Conservation (phyloP, 2,888 invertebrate genomes). For the Agrotis ipsilon region DNA sequence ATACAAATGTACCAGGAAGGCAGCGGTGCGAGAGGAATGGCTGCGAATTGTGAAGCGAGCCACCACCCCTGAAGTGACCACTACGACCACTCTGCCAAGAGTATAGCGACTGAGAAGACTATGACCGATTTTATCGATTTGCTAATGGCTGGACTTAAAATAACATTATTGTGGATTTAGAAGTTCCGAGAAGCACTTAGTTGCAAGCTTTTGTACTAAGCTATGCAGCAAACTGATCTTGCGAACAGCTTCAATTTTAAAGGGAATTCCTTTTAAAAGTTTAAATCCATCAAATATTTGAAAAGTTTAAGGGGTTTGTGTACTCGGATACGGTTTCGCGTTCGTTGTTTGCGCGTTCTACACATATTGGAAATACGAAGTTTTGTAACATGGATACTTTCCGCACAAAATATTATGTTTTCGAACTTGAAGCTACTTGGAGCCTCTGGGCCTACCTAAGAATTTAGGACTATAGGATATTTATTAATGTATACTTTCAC, state of each 20-base stretch:
- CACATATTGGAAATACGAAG: conserved; percentile 11
- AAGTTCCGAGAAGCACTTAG: conserved; percentile 28
- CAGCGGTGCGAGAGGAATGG: too few relatives aligned
- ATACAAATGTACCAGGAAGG: too few relatives aligned
- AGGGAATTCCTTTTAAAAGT: conserved; percentile 18
- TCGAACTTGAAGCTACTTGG: background rate
- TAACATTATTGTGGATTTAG: conserved; percentile 5
- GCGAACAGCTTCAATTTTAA: conserved; percentile 13
- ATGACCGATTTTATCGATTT: too few relatives aligned
- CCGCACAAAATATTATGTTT: conserved; percentile 1
- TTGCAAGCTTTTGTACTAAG: background rate
- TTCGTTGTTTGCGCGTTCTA: conserved; percentile 18
- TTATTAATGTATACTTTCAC: too few relatives aligned
- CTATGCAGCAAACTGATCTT: background rate
- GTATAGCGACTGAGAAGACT: too few relatives aligned
- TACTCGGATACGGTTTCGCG: conserved; percentile 11
- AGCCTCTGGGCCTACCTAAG: background rate
- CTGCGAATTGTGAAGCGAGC: too few relatives aligned
- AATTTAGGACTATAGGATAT: background rate
- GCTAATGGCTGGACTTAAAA: conserved; percentile 18
- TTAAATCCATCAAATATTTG: conserved; percentile 30
- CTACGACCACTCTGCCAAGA: too few relatives aligned
- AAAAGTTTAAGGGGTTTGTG: conserved; percentile 30
- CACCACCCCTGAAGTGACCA: too few relatives aligned
- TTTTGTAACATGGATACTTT: conserved; percentile 15